Percentiles rank a stretch among this genome's conserved stretches.
These are phyloP conservation scores for Isotomurus palustris DNA, from an alignment of 2,888 invertebrate genomes.

Conservation along the genomic window DNA sequence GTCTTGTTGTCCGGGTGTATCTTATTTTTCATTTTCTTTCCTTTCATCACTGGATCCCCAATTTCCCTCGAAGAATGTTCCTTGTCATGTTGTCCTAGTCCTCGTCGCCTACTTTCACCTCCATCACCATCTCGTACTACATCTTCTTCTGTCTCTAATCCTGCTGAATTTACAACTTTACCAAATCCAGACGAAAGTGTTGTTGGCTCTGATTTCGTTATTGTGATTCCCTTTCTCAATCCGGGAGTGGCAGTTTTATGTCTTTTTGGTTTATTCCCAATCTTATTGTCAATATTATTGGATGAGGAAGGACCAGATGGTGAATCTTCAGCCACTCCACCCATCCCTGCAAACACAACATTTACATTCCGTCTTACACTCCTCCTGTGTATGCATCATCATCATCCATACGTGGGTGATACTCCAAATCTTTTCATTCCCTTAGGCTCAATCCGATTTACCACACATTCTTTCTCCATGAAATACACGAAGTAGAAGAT, in stretches of 20 bases:
- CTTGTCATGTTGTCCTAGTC: too few species aligned
- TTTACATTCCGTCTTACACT: too few species aligned
- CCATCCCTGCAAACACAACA: too few species aligned
- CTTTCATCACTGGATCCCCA: background rate
- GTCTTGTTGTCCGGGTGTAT: too few species aligned
- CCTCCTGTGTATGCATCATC: too few species aligned
- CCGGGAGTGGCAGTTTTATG: slow-evolving; percentile 2
- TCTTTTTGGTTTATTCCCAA: slow-evolving; percentile 7
- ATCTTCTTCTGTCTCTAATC: background rate
- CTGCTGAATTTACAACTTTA: background rate
- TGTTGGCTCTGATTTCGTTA: too few species aligned
- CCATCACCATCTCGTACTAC: too few species aligned
- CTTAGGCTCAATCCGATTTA: slow-evolving; percentile 6
- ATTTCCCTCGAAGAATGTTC: too few species aligned
- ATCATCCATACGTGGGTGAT: too few species aligned
- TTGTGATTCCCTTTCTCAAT: background rate
- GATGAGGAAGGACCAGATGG: slow-evolving; percentile 4
- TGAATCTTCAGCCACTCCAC: slow-evolving; percentile 5
- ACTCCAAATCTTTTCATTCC: background rate
- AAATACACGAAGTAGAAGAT: too few species aligned
- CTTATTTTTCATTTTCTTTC: background rate
- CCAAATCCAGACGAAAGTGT: background rate
- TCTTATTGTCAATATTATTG: slow-evolving; percentile 11
- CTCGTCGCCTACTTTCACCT: too few species aligned
- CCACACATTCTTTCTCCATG: background rate